Base-by-base conservation (phyloP, 2,888 invertebrate species). In the Drosophila nigricruria region DNA sequence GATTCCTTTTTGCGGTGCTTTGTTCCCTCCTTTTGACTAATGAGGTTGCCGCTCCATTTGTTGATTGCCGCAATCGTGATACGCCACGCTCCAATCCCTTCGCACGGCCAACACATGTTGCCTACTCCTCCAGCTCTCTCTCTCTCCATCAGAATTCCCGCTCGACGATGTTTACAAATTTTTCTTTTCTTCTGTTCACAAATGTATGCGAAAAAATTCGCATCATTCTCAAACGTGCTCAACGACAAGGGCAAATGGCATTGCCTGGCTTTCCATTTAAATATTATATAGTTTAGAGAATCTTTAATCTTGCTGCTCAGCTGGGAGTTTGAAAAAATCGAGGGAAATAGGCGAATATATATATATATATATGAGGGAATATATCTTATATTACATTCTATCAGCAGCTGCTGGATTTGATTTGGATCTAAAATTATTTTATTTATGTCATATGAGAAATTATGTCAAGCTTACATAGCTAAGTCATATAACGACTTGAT, bases 21-120 rank as follows among this genome's bases (percentile, higher is more conserved):
- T 67, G 73, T 68, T 67, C 66, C 75, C 72, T 70, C 50, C 64
- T 61, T 80, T 71, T 80, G 80, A 81, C 80, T 81, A 81, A 81
- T 81, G 80, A 81, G 81, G 80, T 81, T 81, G 80, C 77, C 77
- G 81, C 81, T 80, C 80, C 80, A 78, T 81, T 80, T 80, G 80
- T 81, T 81, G 80, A 81, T 81, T 80, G 81, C 80, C 78, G 77
- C 80, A 81, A 75, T 81, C 81, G 75, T 73, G 77, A 80, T 67
- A 70, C 66, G 61, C 73, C 63, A 60, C 50, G 67, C 73, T n/a
- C 36, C 58, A 40, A 38, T 49, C 40, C 30, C 38, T 40, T 32
- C 47, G 30, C 59, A 42, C 40, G 67, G 30, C 70, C 64, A 62
- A 65, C 76, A 77, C 72, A 76, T 76, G 72, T 72, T 68, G 75